Base-by-base conservation (phyloP, 2,113 vertebrate genomes). In the Alethe castanea region DNA sequence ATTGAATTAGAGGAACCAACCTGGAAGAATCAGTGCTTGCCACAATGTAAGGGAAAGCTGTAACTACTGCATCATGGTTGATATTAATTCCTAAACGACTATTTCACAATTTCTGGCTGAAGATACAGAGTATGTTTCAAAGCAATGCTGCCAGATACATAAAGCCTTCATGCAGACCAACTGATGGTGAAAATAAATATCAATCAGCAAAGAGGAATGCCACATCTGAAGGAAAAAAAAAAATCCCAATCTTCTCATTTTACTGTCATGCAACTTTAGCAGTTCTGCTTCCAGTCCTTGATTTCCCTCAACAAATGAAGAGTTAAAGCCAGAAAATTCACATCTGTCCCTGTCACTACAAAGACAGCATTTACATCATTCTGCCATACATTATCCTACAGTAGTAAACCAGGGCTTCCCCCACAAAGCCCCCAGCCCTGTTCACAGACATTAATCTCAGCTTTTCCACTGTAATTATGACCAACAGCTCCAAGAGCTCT, bases 311-410 rank as follows among this genome's bases (percentile, higher is more conserved):
- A 79, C 56, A 77, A 94, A 87, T 0, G 1, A 91, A 90, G 65
- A 84, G 66, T 70, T 92, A 83, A 95, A 92, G 56, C 48, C 90
- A 92, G 82, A 88, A 88, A 78, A 93, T 61, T 80, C 82, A 28
- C 80, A 83, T 88, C 84, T 92, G 62, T 88, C 76, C 74, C 74
- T 60, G 48, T 66, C 67, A 78, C 84, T 90, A 90, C 66, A 94
- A 94, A 90, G 73, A 48, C 9, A 1, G 52, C 62, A 70, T 88
- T 88, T 80, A 80, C 67, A 93, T 94, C 70, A 72, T 53, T 74
- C 90, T 6, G 2, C 76, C 71, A 36, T 50, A 90, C 52, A 8
- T 83, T 90, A 93, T 47, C 59, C 76, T 65, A 53, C 59, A 73
- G 88, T 26, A 1, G 0, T 47, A 90, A 80, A 83, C 36, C 71